A percentile compares a stretch with the other conserved stretches of the same genome.
Conservation (phyloP, 2,797 vertebrate genomes). For the Enteromius argenteus region DNA sequence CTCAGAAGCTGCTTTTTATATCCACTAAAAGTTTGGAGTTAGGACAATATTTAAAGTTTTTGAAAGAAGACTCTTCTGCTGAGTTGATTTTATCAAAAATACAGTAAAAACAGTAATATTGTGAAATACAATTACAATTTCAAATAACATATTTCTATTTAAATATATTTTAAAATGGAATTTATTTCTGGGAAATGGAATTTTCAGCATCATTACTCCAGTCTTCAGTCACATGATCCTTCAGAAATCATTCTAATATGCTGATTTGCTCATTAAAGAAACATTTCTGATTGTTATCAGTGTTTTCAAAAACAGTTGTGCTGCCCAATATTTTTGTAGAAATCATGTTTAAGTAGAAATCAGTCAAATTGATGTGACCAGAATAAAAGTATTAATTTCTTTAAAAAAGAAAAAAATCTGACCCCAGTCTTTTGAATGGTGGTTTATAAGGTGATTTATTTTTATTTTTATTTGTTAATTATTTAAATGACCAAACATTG, state of each 20-base stretch:
- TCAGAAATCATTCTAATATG: neutral
- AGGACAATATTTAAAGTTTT: neutral
- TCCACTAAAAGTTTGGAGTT: neutral
- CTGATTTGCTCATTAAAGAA: neutral
- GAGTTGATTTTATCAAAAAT: neutral
- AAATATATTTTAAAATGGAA: neutral
- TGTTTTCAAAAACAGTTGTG: neutral
- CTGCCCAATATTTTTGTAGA: neutral
- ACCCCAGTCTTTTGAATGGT: neutral
- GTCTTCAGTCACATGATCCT: neutral
- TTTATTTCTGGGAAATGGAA: neutral
- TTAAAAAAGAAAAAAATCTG: neutral
- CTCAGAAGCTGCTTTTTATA: neutral
- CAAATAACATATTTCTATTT: neutral
- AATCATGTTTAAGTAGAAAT: neutral
- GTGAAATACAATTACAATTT: neutral
- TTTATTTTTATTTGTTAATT: neutral
- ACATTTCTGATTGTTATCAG: neutral
- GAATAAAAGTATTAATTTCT: neutral
- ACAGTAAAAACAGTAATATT: neutral
- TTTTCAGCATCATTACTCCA: neutral
- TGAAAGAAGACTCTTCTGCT: neutral
- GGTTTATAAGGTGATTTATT: neutral
- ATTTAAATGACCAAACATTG: neutral
- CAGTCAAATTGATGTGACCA: neutral